Evolutionary conservation across 2,797 vertebrate genomes (phyloP).

Genomic region (Thalassophryne amazonica): DNA sequence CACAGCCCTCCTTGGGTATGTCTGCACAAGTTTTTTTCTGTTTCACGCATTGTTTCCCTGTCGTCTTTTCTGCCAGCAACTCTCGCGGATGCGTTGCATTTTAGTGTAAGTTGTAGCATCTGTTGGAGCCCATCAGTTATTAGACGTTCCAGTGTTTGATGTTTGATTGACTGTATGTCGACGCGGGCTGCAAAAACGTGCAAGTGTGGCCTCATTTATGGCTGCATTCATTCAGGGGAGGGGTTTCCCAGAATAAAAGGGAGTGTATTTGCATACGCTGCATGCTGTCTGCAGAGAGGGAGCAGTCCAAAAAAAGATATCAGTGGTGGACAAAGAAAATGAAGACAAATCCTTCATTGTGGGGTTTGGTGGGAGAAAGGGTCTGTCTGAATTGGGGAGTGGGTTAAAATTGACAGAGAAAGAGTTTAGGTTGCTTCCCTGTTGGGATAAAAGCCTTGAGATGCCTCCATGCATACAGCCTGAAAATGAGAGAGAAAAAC

Average conservation of each 20-base stretch:
- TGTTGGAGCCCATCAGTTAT: no score
- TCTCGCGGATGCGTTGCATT: no score
- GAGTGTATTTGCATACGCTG: constrained; percentile 88
- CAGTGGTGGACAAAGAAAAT: constrained; percentile 77
- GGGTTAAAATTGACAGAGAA: constrained; percentile 77
- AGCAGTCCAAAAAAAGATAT: constrained; percentile 80
- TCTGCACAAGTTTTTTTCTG: no score
- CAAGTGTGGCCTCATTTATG: constrained; percentile 86
- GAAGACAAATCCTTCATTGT: constrained; percentile 80
- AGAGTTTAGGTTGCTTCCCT: constrained; percentile 83
- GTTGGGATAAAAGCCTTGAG: constrained; percentile 85
- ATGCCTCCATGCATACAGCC: constrained; percentile 75
- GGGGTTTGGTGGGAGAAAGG: constrained; percentile 79
- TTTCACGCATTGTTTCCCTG: no score
- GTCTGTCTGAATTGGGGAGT: constrained; percentile 67
- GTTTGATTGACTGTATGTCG: constrained; percentile 46
- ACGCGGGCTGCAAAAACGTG: constrained; percentile 56
- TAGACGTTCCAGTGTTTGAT: constrained; percentile 16
- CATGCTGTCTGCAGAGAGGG: constrained; percentile 80
- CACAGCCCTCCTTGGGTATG: no score
- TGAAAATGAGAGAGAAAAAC: constrained; percentile 77
- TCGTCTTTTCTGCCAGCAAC: no score
- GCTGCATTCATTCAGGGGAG: constrained; percentile 78
- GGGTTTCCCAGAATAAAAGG: constrained; percentile 80
- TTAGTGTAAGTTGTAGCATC: no score